These are phyloP conservation scores for Apistogramma diplotaenia DNA, from an alignment of 2,113 vertebrate species.

Conservation along the genomic window DNA sequence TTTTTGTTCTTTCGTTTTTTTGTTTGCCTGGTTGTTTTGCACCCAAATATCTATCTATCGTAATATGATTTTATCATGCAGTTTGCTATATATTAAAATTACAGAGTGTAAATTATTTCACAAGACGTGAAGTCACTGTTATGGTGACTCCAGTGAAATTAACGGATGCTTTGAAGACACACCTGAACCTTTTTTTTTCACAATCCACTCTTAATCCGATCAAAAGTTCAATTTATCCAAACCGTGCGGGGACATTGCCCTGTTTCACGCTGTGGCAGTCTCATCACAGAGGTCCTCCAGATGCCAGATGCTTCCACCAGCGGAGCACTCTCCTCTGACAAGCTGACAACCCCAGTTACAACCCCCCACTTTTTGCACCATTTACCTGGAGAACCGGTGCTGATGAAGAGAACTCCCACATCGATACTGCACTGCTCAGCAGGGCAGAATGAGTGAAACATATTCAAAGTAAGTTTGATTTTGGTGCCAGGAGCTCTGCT, in stretches of 20 bases:
- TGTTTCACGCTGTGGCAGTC: conserved; percentile 9
- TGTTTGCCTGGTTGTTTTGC: not conserved
- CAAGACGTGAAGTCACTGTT: not conserved
- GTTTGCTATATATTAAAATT: not conserved
- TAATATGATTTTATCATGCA: not conserved
- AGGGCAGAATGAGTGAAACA: not conserved
- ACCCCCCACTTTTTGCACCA: conserved; percentile 1
- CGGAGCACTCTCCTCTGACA: conserved; percentile 38
- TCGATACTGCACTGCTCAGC: conserved; percentile 1
- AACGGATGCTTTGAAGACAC: not conserved
- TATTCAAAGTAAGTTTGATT: conserved; percentile 6
- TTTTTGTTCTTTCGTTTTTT: not conserved
- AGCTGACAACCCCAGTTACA: conserved; percentile 58
- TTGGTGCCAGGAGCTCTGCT: not conserved
- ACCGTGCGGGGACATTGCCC: conserved; percentile 5
- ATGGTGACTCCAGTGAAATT: not conserved
- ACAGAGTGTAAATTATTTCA: not conserved
- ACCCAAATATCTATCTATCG: not conserved
- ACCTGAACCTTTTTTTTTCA: not conserved
- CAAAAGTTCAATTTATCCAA: conserved; percentile 7
- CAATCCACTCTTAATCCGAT: not conserved
- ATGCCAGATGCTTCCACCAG: conserved; percentile 27
- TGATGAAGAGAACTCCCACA: conserved; percentile 45
- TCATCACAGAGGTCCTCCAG: conserved; percentile 41
- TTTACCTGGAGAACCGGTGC: conserved; percentile 5